Evolutionary conservation across 2,113 vertebrate species (phyloP), one percentile per base, ranked within the genome.

Genomic region (Oreochromis niloticus): DNA sequence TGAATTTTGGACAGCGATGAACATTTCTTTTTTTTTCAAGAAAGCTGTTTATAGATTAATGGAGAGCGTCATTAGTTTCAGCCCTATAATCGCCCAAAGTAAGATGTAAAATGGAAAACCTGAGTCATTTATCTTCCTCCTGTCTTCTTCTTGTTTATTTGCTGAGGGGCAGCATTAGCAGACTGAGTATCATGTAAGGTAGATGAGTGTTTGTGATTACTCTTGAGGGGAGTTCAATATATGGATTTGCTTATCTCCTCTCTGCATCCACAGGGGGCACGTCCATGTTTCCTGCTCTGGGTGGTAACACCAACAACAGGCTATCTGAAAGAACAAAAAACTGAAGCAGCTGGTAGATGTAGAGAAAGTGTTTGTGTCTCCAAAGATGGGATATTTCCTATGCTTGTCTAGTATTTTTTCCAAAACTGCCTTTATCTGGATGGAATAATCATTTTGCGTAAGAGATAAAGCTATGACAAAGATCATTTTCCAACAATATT

Each of bases 161-260:
- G 73, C 13, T 19, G 34, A 81, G 68, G 68, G 63, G 79, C 59
- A 55, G 54, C 46, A 78, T 78, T 50, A 50, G 75, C 66, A 24
- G 71, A 50, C 43, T 34, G 46, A 52, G 46, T 52, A 91, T 90
- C 90, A 87, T 86, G 82, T 87, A 52, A 75, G 87, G 81, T 83
- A 57, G 57, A 81, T 89, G 46, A 41, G 85, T 81, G 75, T 59
- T 73, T 89, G 91, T 87, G 84, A 88, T 90, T 82, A 89, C 88
- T 88, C 84, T 56, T 56, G 80, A 86, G 80, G 30, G 79, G 71
- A 22, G 57, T 9, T 94, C 88, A 39, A 92, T 94, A 89, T 90
- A 93, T 94, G 50, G 92, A 95, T 95, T 89, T 92, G 81, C 88
- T 94, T 88, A 89, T 90, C 85, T 85, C 73, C 36, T 73, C 75